These are phyloP conservation scores for Amphilophus citrinellus DNA, from an alignment of 2,113 vertebrate species.

Conservation along the genomic window DNA sequence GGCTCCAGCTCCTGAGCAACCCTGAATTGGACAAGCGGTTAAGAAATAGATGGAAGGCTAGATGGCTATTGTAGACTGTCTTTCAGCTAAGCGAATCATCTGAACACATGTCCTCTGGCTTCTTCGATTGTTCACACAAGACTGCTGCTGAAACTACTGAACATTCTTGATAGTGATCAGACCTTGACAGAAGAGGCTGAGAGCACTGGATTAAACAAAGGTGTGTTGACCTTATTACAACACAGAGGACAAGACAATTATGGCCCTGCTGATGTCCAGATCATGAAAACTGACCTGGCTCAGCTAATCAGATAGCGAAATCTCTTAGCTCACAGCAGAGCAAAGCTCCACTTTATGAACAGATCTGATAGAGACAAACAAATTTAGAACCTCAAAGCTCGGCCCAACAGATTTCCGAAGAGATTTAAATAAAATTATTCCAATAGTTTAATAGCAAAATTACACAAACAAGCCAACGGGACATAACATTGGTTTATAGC, in stretches of 20 bases:
- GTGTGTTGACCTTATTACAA: slow-evolving; percentile 9
- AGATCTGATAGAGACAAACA: neutral
- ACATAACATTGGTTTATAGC: too few species aligned
- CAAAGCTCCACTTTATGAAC: neutral
- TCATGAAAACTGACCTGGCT: neutral
- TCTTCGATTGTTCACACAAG: slow-evolving; percentile 12
- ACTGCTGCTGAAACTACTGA: slow-evolving; percentile 3
- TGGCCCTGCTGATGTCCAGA: slow-evolving; percentile 24
- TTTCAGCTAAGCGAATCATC: neutral
- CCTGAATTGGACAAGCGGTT: neutral
- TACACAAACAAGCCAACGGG: neutral
- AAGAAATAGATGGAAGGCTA: neutral
- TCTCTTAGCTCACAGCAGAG: rapidly evolving
- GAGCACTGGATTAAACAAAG: slow-evolving; percentile 10
- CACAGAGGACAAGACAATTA: slow-evolving; percentile 9
- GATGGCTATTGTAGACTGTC: neutral
- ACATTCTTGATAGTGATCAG: slow-evolving; percentile 57
- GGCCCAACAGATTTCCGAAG: neutral
- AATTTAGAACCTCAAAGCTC: neutral
- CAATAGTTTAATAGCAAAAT: neutral
- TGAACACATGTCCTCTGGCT: neutral
- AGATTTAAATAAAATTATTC: rapidly evolving
- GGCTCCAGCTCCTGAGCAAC: neutral
- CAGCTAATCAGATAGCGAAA: neutral
- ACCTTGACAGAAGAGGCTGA: slow-evolving; percentile 1